Conservation (phyloP, 1,140 invertebrate genomes). For the Heliothis subflexa region DNA sequence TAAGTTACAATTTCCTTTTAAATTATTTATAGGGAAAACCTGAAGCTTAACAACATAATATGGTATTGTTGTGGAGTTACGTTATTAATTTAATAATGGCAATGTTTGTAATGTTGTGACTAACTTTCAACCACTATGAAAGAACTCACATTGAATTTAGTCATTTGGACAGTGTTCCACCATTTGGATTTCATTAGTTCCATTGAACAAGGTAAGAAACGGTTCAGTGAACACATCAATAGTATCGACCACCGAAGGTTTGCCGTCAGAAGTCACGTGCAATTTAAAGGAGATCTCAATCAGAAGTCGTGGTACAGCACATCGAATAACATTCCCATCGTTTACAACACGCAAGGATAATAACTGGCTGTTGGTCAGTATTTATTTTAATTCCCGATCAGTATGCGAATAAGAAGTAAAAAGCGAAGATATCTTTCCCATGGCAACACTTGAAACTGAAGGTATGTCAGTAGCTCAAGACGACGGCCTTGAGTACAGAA, state of each 20-base stretch:
- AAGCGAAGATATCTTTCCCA: constrained; percentile 6
- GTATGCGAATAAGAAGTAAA: background rate
- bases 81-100: too few relatives aligned
- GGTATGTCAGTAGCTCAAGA: constrained; percentile 48
- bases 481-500: constrained; percentile 53
- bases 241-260: constrained; percentile 1
- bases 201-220: constrained; percentile 18
- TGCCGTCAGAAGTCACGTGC: constrained; percentile 14
- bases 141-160: background rate
- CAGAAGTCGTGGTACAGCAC: constrained; percentile 22
- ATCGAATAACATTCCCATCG: constrained; percentile 5
- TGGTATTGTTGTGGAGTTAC: too few relatives aligned
- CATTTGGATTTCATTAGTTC: constrained; percentile 14
- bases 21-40: too few relatives aligned
- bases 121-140: background rate
- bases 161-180: constrained; percentile 12
- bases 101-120: background rate
- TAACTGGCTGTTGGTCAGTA: constrained; percentile 2
- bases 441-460: constrained; percentile 41
- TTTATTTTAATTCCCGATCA: constrained; percentile 34
- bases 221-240: constrained; percentile 7
- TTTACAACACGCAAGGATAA: constrained; percentile 28
- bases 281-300: constrained; percentile 22
- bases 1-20: too few relatives aligned
- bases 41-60: too few relatives aligned